Evolutionary conservation across 2,113 vertebrate species (phyloP).

Genomic region (Castor canadensis): DNA sequence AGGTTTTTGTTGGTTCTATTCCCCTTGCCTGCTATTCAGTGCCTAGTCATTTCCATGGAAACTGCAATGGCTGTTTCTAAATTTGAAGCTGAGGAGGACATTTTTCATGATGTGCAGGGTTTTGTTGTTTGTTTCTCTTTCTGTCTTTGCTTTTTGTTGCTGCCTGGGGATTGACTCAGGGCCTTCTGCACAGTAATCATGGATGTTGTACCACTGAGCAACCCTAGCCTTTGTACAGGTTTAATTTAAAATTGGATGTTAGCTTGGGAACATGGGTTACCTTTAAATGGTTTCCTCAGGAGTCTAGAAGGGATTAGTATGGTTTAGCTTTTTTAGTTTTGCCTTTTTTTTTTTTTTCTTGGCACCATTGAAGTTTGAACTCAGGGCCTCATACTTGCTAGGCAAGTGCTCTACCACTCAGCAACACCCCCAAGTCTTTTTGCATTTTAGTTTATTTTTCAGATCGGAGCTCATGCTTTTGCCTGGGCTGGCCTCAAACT

Average conservation of each 20-base stretch:
- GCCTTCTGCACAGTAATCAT: background rate
- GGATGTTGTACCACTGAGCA: background rate
- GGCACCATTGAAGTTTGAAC: too few species aligned
- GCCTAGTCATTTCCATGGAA: background rate
- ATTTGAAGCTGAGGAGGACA: background rate
- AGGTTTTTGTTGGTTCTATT: background rate
- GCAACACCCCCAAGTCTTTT: too few species aligned
- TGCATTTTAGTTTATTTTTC: too few species aligned
- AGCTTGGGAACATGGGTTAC: background rate
- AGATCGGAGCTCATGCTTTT: too few species aligned
- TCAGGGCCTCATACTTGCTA: too few species aligned
- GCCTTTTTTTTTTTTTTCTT: background rate
- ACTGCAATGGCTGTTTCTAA: background rate
- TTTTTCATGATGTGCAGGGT: background rate
- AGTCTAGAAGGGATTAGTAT: background rate
- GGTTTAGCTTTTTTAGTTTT: background rate
- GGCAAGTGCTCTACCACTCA: too few species aligned
- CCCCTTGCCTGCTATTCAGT: background rate
- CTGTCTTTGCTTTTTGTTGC: background rate
- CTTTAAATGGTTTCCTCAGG: background rate
- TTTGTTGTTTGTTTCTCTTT: background rate
- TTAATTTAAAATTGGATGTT: conserved; percentile 20
- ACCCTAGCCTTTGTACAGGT: background rate
- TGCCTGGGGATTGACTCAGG: background rate
- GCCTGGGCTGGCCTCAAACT: too few species aligned